Evolutionary conservation across 1,140 invertebrate species (phyloP).

Genomic region (Caenorhabditis inopinata): DNA sequence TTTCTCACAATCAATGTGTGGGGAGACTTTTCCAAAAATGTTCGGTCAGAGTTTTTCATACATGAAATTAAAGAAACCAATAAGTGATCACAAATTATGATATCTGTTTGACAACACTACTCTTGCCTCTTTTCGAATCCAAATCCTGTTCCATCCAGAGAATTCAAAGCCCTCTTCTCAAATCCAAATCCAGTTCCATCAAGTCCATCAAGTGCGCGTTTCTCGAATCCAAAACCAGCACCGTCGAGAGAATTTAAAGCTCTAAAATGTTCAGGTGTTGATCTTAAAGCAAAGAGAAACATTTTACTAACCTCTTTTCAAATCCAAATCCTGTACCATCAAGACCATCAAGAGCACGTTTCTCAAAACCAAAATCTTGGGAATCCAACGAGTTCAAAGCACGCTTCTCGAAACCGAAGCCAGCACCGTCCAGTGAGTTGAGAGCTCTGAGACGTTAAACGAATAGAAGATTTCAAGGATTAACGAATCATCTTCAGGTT

Average conservation of each 20-base stretch:
- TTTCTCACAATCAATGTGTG: too few species aligned
- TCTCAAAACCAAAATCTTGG: slow-evolving; percentile 26
- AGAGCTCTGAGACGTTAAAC: background rate
- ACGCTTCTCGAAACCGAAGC: slow-evolving; percentile 35
- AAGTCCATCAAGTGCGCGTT: slow-evolving; percentile 9
- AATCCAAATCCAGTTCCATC: slow-evolving; percentile 25
- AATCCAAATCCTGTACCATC: slow-evolving; percentile 24
- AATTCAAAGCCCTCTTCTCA: slow-evolving; percentile 18
- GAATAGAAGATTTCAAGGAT: background rate
- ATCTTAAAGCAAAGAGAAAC: background rate
- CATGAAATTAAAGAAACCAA: too few species aligned
- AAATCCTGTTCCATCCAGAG: background rate
- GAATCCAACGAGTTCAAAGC: slow-evolving; percentile 5
- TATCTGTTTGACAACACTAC: too few species aligned
- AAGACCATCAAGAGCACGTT: slow-evolving; percentile 23
- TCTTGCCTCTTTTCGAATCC: slow-evolving; percentile 12
- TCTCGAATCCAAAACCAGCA: slow-evolving; percentile 7
- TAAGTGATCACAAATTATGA: too few species aligned
- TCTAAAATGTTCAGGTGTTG: background rate
- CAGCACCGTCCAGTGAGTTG: slow-evolving; percentile 17
- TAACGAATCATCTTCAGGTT: too few species aligned
- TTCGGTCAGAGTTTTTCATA: too few species aligned
- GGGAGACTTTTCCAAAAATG: too few species aligned
- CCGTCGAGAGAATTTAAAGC: background rate
- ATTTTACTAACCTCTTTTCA: background rate